These are phyloP conservation scores for Trinorchestia longiramus DNA, from an alignment of 1,140 invertebrate species.

Conservation along the genomic window DNA sequence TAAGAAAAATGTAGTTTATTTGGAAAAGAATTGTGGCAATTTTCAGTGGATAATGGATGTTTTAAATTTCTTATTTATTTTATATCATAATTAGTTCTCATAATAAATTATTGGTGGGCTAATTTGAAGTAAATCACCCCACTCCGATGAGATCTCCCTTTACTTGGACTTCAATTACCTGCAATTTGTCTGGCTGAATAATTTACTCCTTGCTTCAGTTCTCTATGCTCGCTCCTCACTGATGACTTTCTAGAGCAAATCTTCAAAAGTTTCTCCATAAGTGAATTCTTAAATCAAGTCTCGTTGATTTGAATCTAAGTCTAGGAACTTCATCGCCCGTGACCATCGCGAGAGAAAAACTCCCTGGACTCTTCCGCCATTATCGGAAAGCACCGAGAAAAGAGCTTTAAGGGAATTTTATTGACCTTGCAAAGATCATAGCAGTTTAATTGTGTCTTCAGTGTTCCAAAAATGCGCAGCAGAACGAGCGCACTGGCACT, in stretches of 20 bases:
- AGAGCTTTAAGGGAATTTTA: not conserved
- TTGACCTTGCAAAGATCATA: not conserved
- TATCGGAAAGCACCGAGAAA: not conserved
- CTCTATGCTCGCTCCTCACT: not conserved
- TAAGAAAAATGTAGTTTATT: too few relatives aligned
- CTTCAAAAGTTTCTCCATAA: slow-evolving; percentile 15
- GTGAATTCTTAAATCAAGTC: not conserved
- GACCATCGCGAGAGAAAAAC: not conserved
- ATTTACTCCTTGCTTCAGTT: not conserved
- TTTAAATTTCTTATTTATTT: too few relatives aligned
- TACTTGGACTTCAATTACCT: not conserved
- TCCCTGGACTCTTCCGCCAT: not conserved
- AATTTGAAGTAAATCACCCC: too few relatives aligned
- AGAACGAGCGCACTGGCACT: not conserved
- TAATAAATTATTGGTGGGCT: too few relatives aligned
- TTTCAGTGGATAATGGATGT: too few relatives aligned
- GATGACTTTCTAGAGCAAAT: not conserved
- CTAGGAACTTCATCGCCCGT: not conserved
- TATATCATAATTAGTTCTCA: too few relatives aligned
- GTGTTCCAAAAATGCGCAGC: not conserved
- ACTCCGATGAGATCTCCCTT: too few relatives aligned
- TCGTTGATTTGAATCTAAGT: not conserved
- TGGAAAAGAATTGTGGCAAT: too few relatives aligned
- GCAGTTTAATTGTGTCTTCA: not conserved
- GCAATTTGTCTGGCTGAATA: not conserved